Evolutionary conservation across 2,113 vertebrate genomes (phyloP).

Genomic region (Sciurus niger): DNA sequence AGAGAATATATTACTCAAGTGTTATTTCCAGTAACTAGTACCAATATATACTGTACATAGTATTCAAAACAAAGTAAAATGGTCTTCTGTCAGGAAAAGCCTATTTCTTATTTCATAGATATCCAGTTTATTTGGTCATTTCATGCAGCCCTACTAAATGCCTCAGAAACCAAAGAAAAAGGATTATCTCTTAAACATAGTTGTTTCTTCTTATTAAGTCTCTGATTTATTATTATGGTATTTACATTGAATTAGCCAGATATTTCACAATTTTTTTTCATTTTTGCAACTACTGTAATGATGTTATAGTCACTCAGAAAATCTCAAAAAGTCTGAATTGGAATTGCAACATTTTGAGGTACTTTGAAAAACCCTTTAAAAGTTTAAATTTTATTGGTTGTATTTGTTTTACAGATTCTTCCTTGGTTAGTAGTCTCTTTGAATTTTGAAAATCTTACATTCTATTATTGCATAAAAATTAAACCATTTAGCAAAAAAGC

Average conservation of each 20-base stretch:
- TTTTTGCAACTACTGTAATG: conserved; percentile 21
- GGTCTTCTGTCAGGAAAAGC: background rate
- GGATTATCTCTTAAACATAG: background rate
- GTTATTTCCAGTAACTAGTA: background rate
- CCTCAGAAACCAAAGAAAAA: background rate
- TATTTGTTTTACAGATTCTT: conserved; percentile 65
- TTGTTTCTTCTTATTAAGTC: background rate
- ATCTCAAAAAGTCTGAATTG: background rate
- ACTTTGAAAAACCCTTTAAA: conserved; percentile 60
- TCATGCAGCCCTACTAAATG: background rate
- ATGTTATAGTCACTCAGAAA: background rate
- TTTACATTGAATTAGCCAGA: background rate
- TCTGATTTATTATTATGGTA: background rate
- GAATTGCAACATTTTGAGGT: background rate
- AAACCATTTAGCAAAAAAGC: conserved; percentile 69
- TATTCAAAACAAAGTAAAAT: conserved; percentile 25
- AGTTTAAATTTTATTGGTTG: conserved; percentile 31
- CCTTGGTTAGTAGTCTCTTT: conserved; percentile 55
- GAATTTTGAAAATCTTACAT: conserved; percentile 42
- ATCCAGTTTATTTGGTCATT: background rate
- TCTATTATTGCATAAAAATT: conserved; percentile 75
- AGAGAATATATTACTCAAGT: background rate
- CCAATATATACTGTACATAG: background rate
- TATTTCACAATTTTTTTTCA: background rate
- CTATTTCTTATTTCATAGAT: conserved; percentile 15